Conservation (phyloP, 2,113 vertebrate genomes). For the Pedetes capensis region DNA sequence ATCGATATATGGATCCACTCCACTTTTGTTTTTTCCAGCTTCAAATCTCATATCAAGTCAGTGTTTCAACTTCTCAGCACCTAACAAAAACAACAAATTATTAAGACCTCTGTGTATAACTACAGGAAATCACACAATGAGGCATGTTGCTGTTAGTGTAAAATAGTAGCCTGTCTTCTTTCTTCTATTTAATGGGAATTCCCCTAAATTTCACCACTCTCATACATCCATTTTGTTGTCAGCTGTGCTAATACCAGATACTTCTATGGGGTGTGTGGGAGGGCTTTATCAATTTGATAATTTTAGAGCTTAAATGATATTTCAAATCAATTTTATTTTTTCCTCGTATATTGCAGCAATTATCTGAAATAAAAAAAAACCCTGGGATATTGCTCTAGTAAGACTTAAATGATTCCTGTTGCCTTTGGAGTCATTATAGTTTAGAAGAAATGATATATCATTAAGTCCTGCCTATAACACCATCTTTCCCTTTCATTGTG, state of each 20-base stretch:
- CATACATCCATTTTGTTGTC: not conserved
- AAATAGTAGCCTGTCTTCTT: not conserved
- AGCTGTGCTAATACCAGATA: not conserved
- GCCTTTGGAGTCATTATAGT: not conserved
- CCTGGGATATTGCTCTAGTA: not conserved
- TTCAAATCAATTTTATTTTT: slow-evolving; percentile 32
- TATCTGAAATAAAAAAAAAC: not conserved
- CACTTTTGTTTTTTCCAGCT: not conserved
- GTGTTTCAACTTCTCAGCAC: too few species aligned
- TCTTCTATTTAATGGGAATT: not conserved
- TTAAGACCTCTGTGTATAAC: not conserved
- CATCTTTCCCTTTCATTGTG: not conserved
- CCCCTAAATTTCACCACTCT: not conserved
- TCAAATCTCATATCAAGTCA: not conserved
- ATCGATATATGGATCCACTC: not conserved
- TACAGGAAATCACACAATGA: not conserved
- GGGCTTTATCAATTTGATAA: not conserved
- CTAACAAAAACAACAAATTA: too few species aligned
- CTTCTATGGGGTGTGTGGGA: not conserved
- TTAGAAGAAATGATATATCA: not conserved
- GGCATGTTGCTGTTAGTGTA: not conserved
- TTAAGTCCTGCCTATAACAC: not conserved
- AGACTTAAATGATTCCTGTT: not conserved
- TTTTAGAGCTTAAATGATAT: not conserved
- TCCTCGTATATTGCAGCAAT: not conserved